A percentile compares a stretch with the other conserved stretches of the same genome.
Conservation (phyloP, 2,888 invertebrate genomes). For the Sycophila texana region DNA sequence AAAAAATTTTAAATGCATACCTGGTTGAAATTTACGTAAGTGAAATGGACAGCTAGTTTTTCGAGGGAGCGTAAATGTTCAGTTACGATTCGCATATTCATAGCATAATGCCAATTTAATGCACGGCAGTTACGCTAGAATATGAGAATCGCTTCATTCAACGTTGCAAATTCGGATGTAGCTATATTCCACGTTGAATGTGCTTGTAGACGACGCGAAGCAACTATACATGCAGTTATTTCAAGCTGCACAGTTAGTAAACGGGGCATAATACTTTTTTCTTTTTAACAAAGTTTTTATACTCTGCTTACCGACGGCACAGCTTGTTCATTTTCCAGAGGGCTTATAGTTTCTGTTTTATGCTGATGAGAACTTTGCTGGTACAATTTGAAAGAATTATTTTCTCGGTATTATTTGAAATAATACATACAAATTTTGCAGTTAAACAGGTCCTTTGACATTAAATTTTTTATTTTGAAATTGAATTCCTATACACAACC, state of each 20-base stretch:
- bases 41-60: conserved; percentile 14
- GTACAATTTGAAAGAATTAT: too few species aligned
- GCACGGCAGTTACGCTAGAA: conserved; percentile 51
- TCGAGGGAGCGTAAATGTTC: conserved; percentile 10
- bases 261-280: conserved; percentile 57
- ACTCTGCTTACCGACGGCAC: conserved; percentile 56
- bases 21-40: background rate
- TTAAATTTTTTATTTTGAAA: too few species aligned
- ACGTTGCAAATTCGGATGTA: background rate
- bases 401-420: too few species aligned
- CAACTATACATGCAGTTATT: conserved; percentile 4
- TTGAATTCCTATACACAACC: too few species aligned
- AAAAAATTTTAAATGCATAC: conserved; percentile 7
- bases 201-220: background rate
- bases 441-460: too few species aligned
- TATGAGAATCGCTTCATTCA: conserved; percentile 45
- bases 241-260: conserved; percentile 47
- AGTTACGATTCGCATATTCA: conserved; percentile 50
- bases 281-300: conserved; percentile 50
- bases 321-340: background rate
- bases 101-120: conserved; percentile 54
- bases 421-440: too few species aligned
- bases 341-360: background rate
- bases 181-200: background rate
- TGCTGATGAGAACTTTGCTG: background rate